phyloP scores from a whole-genome alignment of 2,797 vertebrate genomes.

The Pseudotriccus pelzelni region DNA sequence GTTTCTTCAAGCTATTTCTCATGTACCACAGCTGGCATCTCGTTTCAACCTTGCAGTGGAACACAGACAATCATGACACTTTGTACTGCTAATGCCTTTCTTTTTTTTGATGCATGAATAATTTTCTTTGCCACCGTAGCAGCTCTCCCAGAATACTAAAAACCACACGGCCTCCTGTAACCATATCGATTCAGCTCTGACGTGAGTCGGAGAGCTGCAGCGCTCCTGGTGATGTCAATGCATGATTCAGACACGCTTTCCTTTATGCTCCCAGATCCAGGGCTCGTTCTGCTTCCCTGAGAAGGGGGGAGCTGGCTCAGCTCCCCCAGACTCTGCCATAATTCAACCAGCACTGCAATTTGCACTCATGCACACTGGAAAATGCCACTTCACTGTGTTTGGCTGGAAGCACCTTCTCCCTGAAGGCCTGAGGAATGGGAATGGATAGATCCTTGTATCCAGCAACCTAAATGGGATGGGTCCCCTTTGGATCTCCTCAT shows the following conservation, averaged over 20 bases:
- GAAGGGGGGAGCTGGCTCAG: neutral
- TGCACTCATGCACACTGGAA: neutral
- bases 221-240: neutral
- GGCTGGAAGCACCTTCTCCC: neutral
- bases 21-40: neutral
- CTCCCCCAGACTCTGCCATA: neutral
- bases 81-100: conserved; percentile 7
- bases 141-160: conserved; percentile 13
- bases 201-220: neutral
- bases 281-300: neutral
- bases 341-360: neutral
- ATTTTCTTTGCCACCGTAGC: conserved; percentile 15
- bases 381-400: neutral
- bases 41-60: neutral
- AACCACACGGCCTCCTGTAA: neutral
- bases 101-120: conserved; percentile 14
- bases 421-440: accelerated
- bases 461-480: neutral
- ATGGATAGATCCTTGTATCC: neutral
- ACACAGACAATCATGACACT: conserved; percentile 26
- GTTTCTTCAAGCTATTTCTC: conserved; percentile 20
- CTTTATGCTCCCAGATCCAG: neutral
- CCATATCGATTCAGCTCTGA: neutral
- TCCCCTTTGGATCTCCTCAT: neutral
- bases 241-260: neutral